phyloP scores from a whole-genome alignment of 2,888 invertebrate genomes.

The Cistogaster globosa region DNA sequence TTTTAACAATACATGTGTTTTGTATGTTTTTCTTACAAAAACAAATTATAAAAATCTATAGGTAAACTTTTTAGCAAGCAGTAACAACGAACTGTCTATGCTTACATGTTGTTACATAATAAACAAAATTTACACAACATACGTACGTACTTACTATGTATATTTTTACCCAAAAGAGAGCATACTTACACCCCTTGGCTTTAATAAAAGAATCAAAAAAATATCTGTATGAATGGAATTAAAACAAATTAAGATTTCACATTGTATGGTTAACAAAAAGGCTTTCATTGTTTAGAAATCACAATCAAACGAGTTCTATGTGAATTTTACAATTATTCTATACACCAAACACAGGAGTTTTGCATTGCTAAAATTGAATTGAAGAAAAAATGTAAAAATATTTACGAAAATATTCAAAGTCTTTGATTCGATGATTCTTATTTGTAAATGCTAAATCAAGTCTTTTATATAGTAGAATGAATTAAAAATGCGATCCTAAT shows the following conservation, averaged over 20 bases:
- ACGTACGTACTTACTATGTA: neutral
- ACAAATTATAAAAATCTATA: neutral
- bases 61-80: neutral
- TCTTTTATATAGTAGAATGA: too few relatives aligned
- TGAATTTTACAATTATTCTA: too few relatives aligned
- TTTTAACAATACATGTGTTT: neutral
- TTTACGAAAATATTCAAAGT: too few relatives aligned
- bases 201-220: neutral
- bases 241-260: conserved; percentile 21
- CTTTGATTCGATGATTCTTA: too few relatives aligned
- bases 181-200: conserved; percentile 31
- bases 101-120: neutral
- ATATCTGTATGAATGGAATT: neutral
- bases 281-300: too few relatives aligned
- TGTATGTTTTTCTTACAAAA: neutral
- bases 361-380: too few relatives aligned
- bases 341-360: too few relatives aligned
- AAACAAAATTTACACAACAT: neutral
- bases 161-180: conserved; percentile 4
- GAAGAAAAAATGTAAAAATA: too few relatives aligned
- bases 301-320: too few relatives aligned
- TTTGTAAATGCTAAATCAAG: too few relatives aligned
- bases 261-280: neutral
- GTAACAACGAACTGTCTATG: conserved; percentile 4
- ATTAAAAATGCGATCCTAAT: too few relatives aligned